Evolutionary conservation across 2,113 vertebrate species (phyloP).

Genomic region (Aspidoscelis tigris): DNA sequence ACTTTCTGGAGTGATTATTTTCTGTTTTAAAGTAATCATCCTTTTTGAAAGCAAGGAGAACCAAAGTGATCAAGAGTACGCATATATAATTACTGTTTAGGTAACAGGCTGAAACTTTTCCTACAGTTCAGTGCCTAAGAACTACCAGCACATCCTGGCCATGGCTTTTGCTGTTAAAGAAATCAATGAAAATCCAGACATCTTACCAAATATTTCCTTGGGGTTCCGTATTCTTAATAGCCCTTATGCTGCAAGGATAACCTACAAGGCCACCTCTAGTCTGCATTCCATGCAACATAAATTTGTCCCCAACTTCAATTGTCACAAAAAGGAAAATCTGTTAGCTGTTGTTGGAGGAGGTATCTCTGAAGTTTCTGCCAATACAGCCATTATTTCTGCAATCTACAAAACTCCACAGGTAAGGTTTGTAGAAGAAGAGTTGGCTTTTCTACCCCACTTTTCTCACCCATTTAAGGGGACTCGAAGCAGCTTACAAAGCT

Average conservation of each 20-base stretch:
- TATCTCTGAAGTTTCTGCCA: background rate
- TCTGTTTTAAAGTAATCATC: no score
- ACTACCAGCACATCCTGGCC: background rate
- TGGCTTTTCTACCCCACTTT: no score
- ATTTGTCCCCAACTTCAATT: conserved; percentile 10
- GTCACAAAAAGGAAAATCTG: background rate
- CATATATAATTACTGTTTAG: background rate
- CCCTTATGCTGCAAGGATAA: background rate
- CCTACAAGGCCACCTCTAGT: background rate
- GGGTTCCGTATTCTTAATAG: background rate
- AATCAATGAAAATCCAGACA: background rate
- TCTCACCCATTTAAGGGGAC: no score
- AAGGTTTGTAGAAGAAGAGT: background rate
- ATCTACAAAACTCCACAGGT: conserved; percentile 6
- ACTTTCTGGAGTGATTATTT: no score
- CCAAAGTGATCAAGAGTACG: no score
- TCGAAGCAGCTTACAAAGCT: no score
- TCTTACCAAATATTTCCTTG: background rate
- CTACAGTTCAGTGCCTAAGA: background rate
- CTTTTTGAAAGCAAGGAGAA: no score
- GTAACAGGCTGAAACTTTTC: background rate
- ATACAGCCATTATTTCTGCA: background rate
- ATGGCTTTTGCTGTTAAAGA: background rate
- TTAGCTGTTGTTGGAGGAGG: background rate
- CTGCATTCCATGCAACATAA: background rate